phyloP scores from a whole-genome alignment of 2,888 invertebrate genomes.

The Philereme transversata region DNA sequence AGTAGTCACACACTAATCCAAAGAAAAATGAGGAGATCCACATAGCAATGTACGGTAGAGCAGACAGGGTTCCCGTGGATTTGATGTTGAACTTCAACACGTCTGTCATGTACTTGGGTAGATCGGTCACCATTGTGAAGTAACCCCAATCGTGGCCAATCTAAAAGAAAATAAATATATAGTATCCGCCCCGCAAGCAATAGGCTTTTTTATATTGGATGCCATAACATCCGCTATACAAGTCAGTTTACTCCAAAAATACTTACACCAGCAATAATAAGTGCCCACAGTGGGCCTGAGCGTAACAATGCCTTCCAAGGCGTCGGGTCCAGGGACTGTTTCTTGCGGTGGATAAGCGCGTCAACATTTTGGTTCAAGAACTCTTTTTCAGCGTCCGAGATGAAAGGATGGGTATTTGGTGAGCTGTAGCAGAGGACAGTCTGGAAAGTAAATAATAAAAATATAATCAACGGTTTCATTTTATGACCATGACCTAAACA shows the following conservation, averaged over 20 bases:
- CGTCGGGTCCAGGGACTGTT: constrained; percentile 80
- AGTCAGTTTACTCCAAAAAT: constrained; percentile 4
- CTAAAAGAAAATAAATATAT: constrained; percentile 53
- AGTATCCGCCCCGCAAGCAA: too few relatives aligned
- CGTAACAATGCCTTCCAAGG: constrained; percentile 88
- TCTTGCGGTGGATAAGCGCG: constrained; percentile 68
- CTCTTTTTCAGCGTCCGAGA: constrained; percentile 79
- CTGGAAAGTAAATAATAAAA: constrained; percentile 45
- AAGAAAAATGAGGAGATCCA: constrained; percentile 86
- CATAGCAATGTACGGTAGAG: constrained; percentile 87
- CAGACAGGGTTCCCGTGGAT: constrained; percentile 85
- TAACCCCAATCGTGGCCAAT: constrained; percentile 89
- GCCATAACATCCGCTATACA: too few relatives aligned
- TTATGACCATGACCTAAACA: too few relatives aligned
- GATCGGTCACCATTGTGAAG: constrained; percentile 88
- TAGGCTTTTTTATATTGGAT: too few relatives aligned
- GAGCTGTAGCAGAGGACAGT: constrained; percentile 76
- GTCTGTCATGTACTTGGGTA: constrained; percentile 88
- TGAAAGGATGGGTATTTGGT: constrained; percentile 81
- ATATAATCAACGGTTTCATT: too few relatives aligned
- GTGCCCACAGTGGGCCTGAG: constrained; percentile 87
- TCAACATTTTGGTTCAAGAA: constrained; percentile 84
- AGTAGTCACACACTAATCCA: constrained; percentile 87
- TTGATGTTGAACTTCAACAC: constrained; percentile 87
- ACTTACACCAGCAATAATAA: constrained; percentile 88